These are phyloP conservation scores for human DNA, from an alignment of 2,113 vertebrate species.

Conservation along the genomic window GRCh38 chr4:88649001-88649500, in stretches of 20 bases:
- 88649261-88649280: not conserved
- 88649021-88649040: not conserved
- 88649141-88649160: not conserved
- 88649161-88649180: not conserved
- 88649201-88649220: not conserved
- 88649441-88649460: not conserved
- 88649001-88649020: not conserved
- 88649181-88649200: not conserved
- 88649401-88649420: not conserved
- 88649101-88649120: not conserved
- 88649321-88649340: not conserved
- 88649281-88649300: not conserved
- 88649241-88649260: not conserved
- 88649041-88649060: not conserved
- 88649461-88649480: not conserved
- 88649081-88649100: slow-evolving; percentile 18
- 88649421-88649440: not conserved
- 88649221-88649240: not conserved
- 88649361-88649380: not conserved
- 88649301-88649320: not conserved
- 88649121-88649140: not conserved
- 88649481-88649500: not conserved
- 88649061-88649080: not conserved
- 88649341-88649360: not conserved
- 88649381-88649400: not conserved